Evolutionary conservation across 2,797 vertebrate species (phyloP), one percentile per base, ranked within the genome.

Genomic region (Pagetopsis macropterus): DNA sequence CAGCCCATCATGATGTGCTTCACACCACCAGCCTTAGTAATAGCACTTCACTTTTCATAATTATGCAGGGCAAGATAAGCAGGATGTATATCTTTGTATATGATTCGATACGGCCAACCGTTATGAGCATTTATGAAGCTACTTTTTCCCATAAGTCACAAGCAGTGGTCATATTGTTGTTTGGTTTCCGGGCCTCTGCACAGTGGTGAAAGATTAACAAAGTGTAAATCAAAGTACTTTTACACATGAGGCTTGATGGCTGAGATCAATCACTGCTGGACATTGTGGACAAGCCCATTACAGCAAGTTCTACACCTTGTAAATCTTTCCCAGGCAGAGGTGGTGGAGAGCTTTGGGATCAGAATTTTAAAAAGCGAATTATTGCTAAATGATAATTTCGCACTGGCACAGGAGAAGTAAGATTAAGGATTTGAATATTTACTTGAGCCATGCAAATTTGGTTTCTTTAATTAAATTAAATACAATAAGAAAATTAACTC

Each of bases 171-270:
- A n/a, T 41, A 52, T 70, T 70, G 73, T 73, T 57, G 63, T 81
- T 61, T 56, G 11, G 50, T 44, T 37, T 31, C 64, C 51, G 5
- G 59, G 65, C 54, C 15, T 41, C 48, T 50, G 70, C 49, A 1
- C 46, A 5, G 65, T 69, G 67, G 72, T 70, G 55, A 88, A 87
- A 87, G 83, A 87, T 87, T 84, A 91, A 87, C 84, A 81, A 85
- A 85, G 81, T 84, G 82, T 89, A 88, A 91, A 89, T 92, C 83
- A 89, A 83, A 84, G 66, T 65, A 70, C 55, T 92, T 86, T 79
- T 82, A 84, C 82, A 81, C 87, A 70, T 69, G 70, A 82, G 65
- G 65, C 81, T 31, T 76, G 83, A 87, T 87, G 82, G 75, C 17
- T 70, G 62, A 84, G 51, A 91, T 90, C 87, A 84, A 87, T 92